Evolutionary conservation across 2,113 vertebrate genomes (phyloP), one percentile per base, ranked within the genome.

Genomic region (Nothoprocta perdicaria): DNA sequence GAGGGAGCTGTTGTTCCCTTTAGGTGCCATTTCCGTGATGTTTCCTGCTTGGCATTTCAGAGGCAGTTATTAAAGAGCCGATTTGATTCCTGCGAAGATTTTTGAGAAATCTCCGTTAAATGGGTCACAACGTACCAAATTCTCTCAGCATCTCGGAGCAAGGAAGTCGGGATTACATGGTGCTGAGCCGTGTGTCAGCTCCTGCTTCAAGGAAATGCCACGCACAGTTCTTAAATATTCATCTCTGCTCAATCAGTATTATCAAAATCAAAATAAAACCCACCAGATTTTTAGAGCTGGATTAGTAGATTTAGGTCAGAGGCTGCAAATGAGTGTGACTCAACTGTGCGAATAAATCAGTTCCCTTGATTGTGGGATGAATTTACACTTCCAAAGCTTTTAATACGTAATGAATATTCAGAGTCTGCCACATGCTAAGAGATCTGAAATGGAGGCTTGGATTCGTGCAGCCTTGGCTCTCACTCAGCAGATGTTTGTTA

Each of bases 321-420:
- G 78, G 10, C 87, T 85, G 82, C 76, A 87, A 91, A 58, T 81
- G 74, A 87, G 26, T 24, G 79, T 93, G 90, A 94, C 79, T 96
- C 86, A 88, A 71, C 88, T 83, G 58, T 61, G 84, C 41, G 93
- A 95, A 95, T 89, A 96, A 90, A 92, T 91, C 87, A 60, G 72
- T 71, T 86, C 1, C 8, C 62, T 91, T 80, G 87, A 79, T 80
- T 92, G 71, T 60, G 72, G 55, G 79, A 80, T 84, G 89, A 88
- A 88, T 94, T 95, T 91, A 93, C 84, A 82, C 92, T 95, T 90
- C n/a, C 65, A 93, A 90, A 90, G 71, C 86, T 95, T 88, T 90
- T 95, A 95, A 89, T 82, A 86, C 58, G 43, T 72, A 69, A 95
- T 96, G 91, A 97, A 96, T 96, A 96, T 96, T 94, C 92, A 92